Conservation (phyloP, 2,888 invertebrate genomes). For the Idaea biselata region DNA sequence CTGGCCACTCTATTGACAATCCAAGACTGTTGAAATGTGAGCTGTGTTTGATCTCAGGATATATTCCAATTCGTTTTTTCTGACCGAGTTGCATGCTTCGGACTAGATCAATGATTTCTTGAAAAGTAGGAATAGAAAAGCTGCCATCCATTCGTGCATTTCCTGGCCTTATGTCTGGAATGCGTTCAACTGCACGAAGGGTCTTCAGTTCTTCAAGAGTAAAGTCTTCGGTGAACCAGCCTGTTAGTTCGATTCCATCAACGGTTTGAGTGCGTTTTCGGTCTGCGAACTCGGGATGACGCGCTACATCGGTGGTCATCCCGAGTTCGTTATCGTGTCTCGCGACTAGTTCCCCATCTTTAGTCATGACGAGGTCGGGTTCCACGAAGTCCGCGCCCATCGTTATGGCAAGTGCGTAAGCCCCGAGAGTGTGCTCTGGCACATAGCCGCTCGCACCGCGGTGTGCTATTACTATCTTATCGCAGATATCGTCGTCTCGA, state of each 20-base stretch:
- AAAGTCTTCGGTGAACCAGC: slow-evolving; percentile 73
- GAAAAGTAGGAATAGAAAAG: slow-evolving; percentile 59
- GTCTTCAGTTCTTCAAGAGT: slow-evolving; percentile 67
- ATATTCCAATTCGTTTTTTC: slow-evolving; percentile 59
- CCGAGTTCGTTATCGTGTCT: slow-evolving; percentile 67
- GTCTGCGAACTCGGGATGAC: slow-evolving; percentile 53
- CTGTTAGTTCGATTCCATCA: slow-evolving; percentile 47
- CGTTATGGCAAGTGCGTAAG: slow-evolving; percentile 65
- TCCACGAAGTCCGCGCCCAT: slow-evolving; percentile 72
- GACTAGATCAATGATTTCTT: slow-evolving; percentile 66
- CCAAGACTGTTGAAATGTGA: slow-evolving; percentile 56
- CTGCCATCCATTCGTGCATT: slow-evolving; percentile 61
- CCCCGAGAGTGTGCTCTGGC: slow-evolving; percentile 69
- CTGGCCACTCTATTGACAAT: slow-evolving; percentile 54
- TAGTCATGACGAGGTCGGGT: slow-evolving; percentile 70
- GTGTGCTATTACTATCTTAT: slow-evolving; percentile 58
- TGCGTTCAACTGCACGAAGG: slow-evolving; percentile 57
- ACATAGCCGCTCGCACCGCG: slow-evolving; percentile 69
- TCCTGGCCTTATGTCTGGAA: slow-evolving; percentile 58
- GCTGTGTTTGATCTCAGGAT: slow-evolving; percentile 69
- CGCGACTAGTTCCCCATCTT: slow-evolving; percentile 59
- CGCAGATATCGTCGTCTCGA: slow-evolving; percentile 42
- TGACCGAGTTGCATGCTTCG: slow-evolving; percentile 59
- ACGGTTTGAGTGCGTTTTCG: slow-evolving; percentile 54
- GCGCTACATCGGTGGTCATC: slow-evolving; percentile 56